These are phyloP conservation scores for Eremobia ochroleuca DNA, from an alignment of 2,888 invertebrate species.

Conservation along the genomic window DNA sequence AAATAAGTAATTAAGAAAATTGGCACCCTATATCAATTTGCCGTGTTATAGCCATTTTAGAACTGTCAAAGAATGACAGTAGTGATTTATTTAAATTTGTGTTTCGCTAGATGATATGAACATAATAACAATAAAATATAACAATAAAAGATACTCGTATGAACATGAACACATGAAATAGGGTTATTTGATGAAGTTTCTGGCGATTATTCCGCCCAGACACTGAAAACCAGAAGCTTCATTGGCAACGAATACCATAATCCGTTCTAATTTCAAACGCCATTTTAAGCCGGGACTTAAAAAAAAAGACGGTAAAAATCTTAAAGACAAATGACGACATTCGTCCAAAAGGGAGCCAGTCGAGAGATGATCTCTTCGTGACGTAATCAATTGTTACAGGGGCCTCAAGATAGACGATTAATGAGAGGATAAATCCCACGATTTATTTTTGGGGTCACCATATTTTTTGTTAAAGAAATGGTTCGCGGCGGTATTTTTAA, in stretches of 20 bases:
- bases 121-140: too few relatives aligned
- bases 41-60: background rate
- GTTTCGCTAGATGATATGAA: too few relatives aligned
- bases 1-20: background rate
- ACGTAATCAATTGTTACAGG: conserved; percentile 64
- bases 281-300: conserved; percentile 45
- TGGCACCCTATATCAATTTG: background rate
- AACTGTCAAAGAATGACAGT: background rate
- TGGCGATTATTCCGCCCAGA: background rate
- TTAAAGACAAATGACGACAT: conserved; percentile 51
- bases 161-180: too few relatives aligned
- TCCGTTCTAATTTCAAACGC: conserved; percentile 44
- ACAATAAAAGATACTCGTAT: too few relatives aligned
- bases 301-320: conserved; percentile 49
- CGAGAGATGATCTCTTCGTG: conserved; percentile 62
- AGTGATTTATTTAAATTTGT: too few relatives aligned
- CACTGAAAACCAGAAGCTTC: conserved; percentile 19
- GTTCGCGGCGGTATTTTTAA: conserved; percentile 69
- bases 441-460: conserved; percentile 67
- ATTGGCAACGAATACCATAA: conserved; percentile 36
- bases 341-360: conserved; percentile 39
- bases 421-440: conserved; percentile 69
- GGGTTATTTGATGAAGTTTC: background rate
- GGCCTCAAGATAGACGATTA: conserved; percentile 68
- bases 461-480: conserved; percentile 71